These are phyloP conservation scores for Bellardia pandia DNA, from an alignment of 2,888 invertebrate species.

Conservation along the genomic window DNA sequence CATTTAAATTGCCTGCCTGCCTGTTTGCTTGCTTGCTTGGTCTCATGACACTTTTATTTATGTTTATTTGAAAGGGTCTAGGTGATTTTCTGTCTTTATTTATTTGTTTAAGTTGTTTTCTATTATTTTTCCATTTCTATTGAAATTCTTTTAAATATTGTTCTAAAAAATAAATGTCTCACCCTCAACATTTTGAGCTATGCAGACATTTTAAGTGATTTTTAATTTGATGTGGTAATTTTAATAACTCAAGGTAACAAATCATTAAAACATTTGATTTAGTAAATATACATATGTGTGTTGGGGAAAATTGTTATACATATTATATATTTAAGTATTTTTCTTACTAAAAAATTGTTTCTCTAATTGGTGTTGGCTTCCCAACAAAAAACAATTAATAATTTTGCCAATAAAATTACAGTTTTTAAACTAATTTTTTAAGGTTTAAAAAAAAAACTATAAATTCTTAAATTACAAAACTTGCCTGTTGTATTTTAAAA, in stretches of 20 bases:
- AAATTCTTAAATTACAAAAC: too few relatives aligned
- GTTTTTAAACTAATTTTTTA: too few relatives aligned
- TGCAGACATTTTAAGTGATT: constrained; percentile 56
- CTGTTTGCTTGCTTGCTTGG: background rate
- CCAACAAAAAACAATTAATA: background rate
- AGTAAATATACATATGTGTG: background rate
- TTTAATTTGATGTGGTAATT: constrained; percentile 57
- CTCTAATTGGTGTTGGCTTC: background rate
- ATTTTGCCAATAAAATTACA: background rate
- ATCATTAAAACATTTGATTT: constrained; percentile 1
- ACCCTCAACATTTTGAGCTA: background rate
- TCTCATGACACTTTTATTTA: constrained; percentile 18
- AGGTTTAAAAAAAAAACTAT: too few relatives aligned
- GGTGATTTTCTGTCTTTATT: background rate
- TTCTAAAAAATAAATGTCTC: background rate
- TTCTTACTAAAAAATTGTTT: background rate
- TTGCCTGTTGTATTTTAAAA: too few relatives aligned
- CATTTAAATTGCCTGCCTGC: constrained; percentile 37
- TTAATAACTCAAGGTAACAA: constrained; percentile 44
- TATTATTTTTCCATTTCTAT: background rate
- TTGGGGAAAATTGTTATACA: too few relatives aligned
- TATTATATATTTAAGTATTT: too few relatives aligned
- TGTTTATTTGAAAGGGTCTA: constrained; percentile 33
- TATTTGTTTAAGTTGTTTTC: background rate
- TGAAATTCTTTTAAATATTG: constrained; percentile 5